These are phyloP conservation scores for Petrolisthes manimaculis DNA, from an alignment of 2,888 invertebrate species.

Conservation along the genomic window DNA sequence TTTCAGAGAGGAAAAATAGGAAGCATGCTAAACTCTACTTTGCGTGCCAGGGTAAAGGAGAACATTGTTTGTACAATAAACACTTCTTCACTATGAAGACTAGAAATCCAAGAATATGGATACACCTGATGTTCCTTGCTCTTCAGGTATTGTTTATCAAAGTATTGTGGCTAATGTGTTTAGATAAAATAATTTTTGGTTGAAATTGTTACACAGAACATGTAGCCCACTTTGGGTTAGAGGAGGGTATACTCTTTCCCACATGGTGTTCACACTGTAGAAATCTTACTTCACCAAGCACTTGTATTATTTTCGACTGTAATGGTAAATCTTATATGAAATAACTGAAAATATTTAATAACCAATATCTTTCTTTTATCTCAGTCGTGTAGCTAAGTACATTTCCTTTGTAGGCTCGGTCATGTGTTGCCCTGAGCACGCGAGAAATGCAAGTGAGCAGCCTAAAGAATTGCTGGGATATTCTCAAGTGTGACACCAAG, in stretches of 20 bases:
- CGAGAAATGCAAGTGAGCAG: slow-evolving; percentile 77
- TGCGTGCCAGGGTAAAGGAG: slow-evolving; percentile 83
- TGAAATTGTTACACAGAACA: neutral
- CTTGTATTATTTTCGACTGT: no score
- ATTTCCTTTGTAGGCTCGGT: slow-evolving; percentile 75
- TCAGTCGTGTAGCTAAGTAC: no score
- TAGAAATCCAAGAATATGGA: slow-evolving; percentile 88
- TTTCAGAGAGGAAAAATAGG: slow-evolving; percentile 82
- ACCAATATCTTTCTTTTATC: no score
- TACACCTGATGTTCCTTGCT: slow-evolving; percentile 95
- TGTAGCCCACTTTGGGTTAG: no score
- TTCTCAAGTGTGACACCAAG: slow-evolving; percentile 89
- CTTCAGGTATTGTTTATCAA: slow-evolving; percentile 77
- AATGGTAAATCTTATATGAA: no score
- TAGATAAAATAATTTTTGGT: neutral
- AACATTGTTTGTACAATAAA: slow-evolving; percentile 84
- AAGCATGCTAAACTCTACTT: slow-evolving; percentile 90
- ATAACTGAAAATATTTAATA: no score
- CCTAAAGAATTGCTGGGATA: slow-evolving; percentile 93
- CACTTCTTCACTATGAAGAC: slow-evolving; percentile 73
- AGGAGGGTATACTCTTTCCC: no score
- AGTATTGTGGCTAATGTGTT: neutral
- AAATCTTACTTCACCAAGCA: no score
- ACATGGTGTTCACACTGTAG: no score
- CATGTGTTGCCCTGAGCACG: slow-evolving; percentile 82